phyloP scores from a whole-genome alignment of 2,888 invertebrate genomes.

The Phoenoteleia sp. region DNA sequence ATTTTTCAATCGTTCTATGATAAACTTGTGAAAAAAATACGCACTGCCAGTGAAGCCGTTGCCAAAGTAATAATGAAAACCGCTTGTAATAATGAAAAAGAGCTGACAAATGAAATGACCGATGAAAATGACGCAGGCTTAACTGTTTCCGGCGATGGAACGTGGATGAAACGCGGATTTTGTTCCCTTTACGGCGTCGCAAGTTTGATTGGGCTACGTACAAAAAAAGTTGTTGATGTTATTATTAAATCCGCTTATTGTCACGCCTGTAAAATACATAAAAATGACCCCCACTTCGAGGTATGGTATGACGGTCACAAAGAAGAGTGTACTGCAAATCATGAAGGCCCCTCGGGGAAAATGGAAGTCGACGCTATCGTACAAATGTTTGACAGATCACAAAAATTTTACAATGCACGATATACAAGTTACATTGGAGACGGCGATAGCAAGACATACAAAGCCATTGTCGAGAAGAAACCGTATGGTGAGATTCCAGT shows the following conservation, averaged over 20 bases:
- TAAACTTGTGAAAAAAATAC: too few species aligned
- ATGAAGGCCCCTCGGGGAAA: slow-evolving; percentile 40
- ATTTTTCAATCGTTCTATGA: slow-evolving; percentile 70
- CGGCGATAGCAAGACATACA: slow-evolving; percentile 55
- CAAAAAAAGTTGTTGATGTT: slow-evolving; percentile 30
- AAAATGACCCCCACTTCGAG: not conserved
- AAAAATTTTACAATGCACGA: not conserved
- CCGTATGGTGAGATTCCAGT: slow-evolving; percentile 53
- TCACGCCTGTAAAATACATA: slow-evolving; percentile 12
- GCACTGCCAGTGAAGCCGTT: slow-evolving; percentile 38
- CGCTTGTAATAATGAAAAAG: slow-evolving; percentile 42
- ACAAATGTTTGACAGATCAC: slow-evolving; percentile 34
- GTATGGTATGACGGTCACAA: slow-evolving; percentile 34
- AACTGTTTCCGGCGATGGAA: slow-evolving; percentile 17
- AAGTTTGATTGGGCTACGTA: slow-evolving; percentile 11
- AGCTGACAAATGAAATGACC: slow-evolving; percentile 8
- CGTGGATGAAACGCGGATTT: slow-evolving; percentile 31
- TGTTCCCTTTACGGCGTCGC: slow-evolving; percentile 24
- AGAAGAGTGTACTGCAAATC: slow-evolving; percentile 44
- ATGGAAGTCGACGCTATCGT: slow-evolving; percentile 43
- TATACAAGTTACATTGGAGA: slow-evolving; percentile 47
- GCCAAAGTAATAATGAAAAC: slow-evolving; percentile 29
- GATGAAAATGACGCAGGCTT: not conserved
- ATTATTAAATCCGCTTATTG: slow-evolving; percentile 17
- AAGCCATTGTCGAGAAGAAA: slow-evolving; percentile 32